A percentile compares a stretch with the other conserved stretches of the same genome.
These are phyloP conservation scores for Labeo rohita DNA, from an alignment of 2,113 vertebrate species.

Conservation along the genomic window DNA sequence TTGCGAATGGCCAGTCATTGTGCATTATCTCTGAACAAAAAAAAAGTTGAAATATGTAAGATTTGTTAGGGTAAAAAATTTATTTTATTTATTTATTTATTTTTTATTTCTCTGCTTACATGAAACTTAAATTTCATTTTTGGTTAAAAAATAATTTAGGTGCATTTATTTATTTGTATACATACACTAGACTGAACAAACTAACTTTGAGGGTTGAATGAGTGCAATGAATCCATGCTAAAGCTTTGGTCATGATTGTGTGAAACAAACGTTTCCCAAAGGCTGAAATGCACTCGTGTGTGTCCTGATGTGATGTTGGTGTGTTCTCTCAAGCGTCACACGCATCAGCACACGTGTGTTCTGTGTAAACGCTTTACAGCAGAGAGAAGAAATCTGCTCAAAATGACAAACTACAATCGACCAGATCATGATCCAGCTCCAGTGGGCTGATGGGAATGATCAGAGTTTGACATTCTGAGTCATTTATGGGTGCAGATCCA, in stretches of 20 bases:
- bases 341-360: background rate
- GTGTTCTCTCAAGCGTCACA: background rate
- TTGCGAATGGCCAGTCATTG: background rate
- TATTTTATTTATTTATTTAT: no score
- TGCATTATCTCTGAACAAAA: background rate
- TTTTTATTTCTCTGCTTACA: background rate
- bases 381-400: background rate
- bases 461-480: background rate
- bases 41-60: no score
- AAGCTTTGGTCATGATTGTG: background rate
- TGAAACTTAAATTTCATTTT: background rate
- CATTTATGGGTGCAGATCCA: background rate
- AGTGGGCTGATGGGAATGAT: background rate
- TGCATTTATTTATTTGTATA: no score
- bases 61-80: no score
- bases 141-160: no score
- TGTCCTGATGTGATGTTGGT: conserved; percentile 6
- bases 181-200: background rate
- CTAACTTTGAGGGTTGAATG: background rate
- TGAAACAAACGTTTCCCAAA: background rate
- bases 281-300: background rate
- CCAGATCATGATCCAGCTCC: background rate
- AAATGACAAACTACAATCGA: background rate
- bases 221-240: background rate
- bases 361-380: background rate